phyloP scores from a whole-genome alignment of 2,797 vertebrate species.

The Trematomus bernacchii region DNA sequence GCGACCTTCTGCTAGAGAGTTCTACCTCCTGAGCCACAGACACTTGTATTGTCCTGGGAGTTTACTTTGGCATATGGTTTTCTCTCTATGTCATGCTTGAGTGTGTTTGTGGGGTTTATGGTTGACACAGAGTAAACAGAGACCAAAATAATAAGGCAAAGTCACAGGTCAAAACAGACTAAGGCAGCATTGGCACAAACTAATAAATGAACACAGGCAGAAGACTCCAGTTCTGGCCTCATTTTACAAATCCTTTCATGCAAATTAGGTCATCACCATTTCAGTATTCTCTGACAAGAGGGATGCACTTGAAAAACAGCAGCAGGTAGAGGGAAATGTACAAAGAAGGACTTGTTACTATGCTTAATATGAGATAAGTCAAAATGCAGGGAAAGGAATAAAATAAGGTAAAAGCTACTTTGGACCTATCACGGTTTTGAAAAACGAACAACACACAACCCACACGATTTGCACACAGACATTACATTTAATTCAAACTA shows the following conservation, averaged over 20 bases:
- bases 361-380: slow-evolving; percentile 38
- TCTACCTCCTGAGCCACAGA: too few relatives aligned
- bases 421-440: slow-evolving; percentile 25
- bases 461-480: slow-evolving; percentile 40
- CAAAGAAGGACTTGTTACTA: slow-evolving; percentile 32
- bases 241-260: slow-evolving; percentile 68
- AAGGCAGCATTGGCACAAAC: slow-evolving; percentile 33
- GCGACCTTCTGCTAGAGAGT: too few relatives aligned
- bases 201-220: slow-evolving; percentile 43
- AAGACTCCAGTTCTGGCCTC: slow-evolving; percentile 38
- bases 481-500: slow-evolving; percentile 69
- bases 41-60: not conserved
- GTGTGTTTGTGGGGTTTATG: not conserved
- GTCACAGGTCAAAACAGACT: slow-evolving; percentile 39
- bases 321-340: slow-evolving; percentile 51
- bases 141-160: slow-evolving; percentile 8
- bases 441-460: slow-evolving; percentile 35
- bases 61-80: not conserved
- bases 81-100: not conserved
- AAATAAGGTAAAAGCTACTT: slow-evolving; percentile 19
- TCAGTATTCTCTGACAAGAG: slow-evolving; percentile 54
- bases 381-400: slow-evolving; percentile 19
- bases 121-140: not conserved
- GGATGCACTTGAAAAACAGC: slow-evolving; percentile 57
- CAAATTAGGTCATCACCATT: slow-evolving; percentile 69